These are phyloP conservation scores for Saxicola maurus DNA, from an alignment of 2,797 vertebrate species.

Conservation along the genomic window DNA sequence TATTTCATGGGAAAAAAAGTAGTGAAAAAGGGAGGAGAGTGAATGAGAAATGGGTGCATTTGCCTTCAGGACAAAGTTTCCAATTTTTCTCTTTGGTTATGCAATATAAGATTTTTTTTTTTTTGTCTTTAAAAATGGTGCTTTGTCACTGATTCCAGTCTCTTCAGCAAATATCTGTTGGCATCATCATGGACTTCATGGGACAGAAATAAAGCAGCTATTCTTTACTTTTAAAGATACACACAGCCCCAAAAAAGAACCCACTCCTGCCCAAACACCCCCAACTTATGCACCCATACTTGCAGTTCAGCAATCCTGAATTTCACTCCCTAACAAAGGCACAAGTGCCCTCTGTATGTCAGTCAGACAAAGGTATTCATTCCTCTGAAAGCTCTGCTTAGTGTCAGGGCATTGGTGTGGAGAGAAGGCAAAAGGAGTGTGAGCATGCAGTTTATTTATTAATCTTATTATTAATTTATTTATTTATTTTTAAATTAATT, in stretches of 20 bases:
- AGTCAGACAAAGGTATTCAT: background rate
- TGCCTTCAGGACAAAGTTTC: constrained; percentile 60
- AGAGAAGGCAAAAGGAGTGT: background rate
- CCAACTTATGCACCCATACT: background rate
- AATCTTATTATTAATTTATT: too few species aligned
- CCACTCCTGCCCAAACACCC: background rate
- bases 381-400: background rate
- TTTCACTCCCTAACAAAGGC: background rate
- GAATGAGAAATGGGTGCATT: constrained; percentile 36
- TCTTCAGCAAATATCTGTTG: background rate
- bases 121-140: background rate
- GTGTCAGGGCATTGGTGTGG: background rate
- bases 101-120: background rate
- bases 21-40: constrained; percentile 56
- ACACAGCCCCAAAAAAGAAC: background rate
- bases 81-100: constrained; percentile 50
- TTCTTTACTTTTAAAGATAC: background rate
- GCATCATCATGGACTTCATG: background rate
- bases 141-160: constrained; percentile 17
- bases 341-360: background rate
- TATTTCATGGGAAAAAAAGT: constrained; percentile 54
- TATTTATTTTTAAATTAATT: too few species aligned
- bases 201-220: background rate
- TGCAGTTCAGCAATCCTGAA: background rate
- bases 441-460: background rate